A percentile compares a stretch with the other conserved stretches of the same genome.
Conservation (phyloP, 2,113 vertebrate genomes). For the Cinclus mexicanus region DNA sequence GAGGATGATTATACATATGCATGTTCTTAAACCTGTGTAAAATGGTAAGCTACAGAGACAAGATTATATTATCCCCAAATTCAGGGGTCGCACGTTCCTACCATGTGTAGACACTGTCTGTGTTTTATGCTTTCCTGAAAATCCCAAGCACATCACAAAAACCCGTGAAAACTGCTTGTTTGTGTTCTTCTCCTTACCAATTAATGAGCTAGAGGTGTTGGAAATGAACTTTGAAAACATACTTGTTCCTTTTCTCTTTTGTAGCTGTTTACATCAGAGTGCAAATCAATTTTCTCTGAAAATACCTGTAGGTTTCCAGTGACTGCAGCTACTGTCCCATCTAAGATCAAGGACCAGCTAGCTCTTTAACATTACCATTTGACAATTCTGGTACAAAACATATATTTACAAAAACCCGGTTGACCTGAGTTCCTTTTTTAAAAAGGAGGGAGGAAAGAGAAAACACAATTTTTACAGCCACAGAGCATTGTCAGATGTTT, state of each 20-base stretch:
- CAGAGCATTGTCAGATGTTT: neutral
- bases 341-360: neutral
- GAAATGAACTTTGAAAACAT: neutral
- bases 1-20: neutral
- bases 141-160: neutral
- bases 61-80: neutral
- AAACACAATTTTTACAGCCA: neutral
- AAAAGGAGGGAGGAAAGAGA: neutral
- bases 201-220: neutral
- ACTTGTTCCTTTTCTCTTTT: neutral
- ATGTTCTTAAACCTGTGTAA: neutral
- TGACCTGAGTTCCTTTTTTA: neutral
- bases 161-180: neutral
- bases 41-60: neutral
- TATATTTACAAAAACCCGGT: neutral
- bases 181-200: neutral
- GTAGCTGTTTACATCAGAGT: neutral
- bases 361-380: neutral
- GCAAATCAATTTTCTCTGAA: neutral
- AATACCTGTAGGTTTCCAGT: neutral
- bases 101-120: neutral
- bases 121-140: neutral
- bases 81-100: accelerated
- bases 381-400: neutral
- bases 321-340: neutral